These are phyloP conservation scores for Sisor rabdophorus DNA, from an alignment of 2,113 vertebrate genomes.

Conservation along the genomic window DNA sequence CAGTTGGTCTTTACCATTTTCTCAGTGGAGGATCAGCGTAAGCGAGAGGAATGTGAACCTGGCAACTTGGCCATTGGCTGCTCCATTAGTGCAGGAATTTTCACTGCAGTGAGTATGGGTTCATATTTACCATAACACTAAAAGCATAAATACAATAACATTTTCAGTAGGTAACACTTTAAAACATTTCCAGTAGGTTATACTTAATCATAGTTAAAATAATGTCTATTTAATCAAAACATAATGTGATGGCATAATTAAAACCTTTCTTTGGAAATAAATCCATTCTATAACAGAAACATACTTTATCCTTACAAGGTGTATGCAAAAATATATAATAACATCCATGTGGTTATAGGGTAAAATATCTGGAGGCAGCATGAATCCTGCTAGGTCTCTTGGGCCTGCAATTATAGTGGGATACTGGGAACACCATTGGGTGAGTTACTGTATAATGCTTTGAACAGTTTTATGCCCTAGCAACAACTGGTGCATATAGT, in stretches of 20 bases:
- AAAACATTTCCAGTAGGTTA: not conserved
- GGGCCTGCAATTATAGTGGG: conserved; percentile 75
- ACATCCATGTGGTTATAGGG: conserved; percentile 58
- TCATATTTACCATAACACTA: not conserved
- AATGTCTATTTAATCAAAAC: not conserved
- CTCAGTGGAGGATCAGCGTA: conserved; percentile 64
- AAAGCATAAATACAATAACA: not conserved
- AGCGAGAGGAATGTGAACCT: conserved; percentile 57
- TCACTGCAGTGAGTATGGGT: conserved; percentile 64
- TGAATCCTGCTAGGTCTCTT: conserved; percentile 77
- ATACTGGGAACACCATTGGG: conserved; percentile 79
- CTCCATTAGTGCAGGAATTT: conserved; percentile 68
- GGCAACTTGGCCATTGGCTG: conserved; percentile 73
- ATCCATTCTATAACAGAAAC: not conserved
- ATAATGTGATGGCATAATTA: not conserved
- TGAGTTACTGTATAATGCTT: conserved; percentile 54
- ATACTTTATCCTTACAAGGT: not conserved
- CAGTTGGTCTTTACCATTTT: conserved; percentile 77
- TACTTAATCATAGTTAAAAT: not conserved
- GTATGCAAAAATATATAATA: not conserved
- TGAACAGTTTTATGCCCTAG: not conserved
- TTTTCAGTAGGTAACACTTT: not conserved
- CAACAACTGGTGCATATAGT: not conserved
- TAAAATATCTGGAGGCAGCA: conserved; percentile 74
- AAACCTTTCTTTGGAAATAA: not conserved